Evolutionary conservation across 2,113 vertebrate genomes (phyloP), one percentile per base, ranked within the genome.

Genomic region (Caranx melampygus): DNA sequence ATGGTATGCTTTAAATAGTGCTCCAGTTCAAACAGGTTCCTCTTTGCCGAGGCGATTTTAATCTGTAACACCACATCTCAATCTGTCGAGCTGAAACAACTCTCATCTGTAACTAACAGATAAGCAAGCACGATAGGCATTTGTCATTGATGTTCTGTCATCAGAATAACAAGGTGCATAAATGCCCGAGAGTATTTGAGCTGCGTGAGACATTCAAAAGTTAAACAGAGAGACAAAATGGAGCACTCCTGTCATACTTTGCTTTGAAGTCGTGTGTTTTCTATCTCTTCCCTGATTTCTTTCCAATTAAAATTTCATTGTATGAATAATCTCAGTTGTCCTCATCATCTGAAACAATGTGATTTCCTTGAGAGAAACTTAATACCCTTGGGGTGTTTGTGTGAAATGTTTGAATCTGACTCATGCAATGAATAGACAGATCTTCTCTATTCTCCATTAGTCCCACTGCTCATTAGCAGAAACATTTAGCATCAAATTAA

Each of bases 81-180:
- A 75, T 68, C 81, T 81, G 90, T 67, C 68, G 71, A 62, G 67
- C 78, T 70, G 77, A 79, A 90, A 75, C 59, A 70, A 81, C 66
- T 87, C 85, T 76, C 79, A 66, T 88, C 86, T 86, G 86, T 79
- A 84, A 80, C 83, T 71, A 70, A 78, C 78, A 75, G 78, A 88
- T 84, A 75, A 89, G 84, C 70, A 74, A 76, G 71, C 16, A 14
- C 83, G 80, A 82, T 82, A 83, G 59, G 63, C 70, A 70, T 85
- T 86, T 72, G 74, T 80, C 85, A 92, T 87, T 88, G 88, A 88
- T 90, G 91, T 86, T 91, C 85, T 86, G 85, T 91, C 88, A 86
- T 91, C 72, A 59, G 69, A 85, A 82, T 85, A 84, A 88, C 84
- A 85, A 87, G 82, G 62, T 79, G 81, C 77, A 73, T 40, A 51